Evolutionary conservation across 2,888 invertebrate genomes (phyloP).

Genomic region (Eristalis arbustorum): DNA sequence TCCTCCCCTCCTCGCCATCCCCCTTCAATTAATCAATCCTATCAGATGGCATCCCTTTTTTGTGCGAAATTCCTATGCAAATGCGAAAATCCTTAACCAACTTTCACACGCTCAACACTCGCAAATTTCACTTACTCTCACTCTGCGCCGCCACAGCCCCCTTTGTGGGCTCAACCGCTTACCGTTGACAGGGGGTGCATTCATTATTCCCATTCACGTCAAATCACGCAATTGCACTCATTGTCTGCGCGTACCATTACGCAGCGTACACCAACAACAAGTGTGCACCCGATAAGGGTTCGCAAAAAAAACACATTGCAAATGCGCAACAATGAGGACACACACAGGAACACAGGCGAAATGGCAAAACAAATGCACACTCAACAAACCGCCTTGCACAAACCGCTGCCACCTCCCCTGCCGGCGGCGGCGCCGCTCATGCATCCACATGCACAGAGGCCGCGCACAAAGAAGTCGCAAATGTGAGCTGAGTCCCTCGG

Average conservation of each 20-base stretch:
- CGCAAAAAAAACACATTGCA: neutral
- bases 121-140: neutral
- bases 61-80: conserved; percentile 26
- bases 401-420: conserved; percentile 7
- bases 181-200: conserved; percentile 28
- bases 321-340: conserved; percentile 57
- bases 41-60: neutral
- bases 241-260: conserved; percentile 11
- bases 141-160: conserved; percentile 19
- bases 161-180: conserved; percentile 28
- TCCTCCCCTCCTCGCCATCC: neutral
- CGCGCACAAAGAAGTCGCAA: conserved; percentile 43
- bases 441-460: conserved; percentile 21
- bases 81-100: conserved; percentile 39
- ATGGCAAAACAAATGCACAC: conserved; percentile 62
- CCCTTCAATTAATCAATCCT: conserved; percentile 27
- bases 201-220: conserved; percentile 33
- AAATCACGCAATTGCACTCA: conserved; percentile 55
- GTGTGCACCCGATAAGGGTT: neutral
- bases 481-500: conserved; percentile 40
- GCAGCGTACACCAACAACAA: conserved; percentile 18
- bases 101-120: conserved; percentile 51
- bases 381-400: conserved; percentile 60
- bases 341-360: neutral
- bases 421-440: conserved; percentile 12